phyloP scores from a whole-genome alignment of 2,113 vertebrate genomes.

The Centrocercus urophasianus region DNA sequence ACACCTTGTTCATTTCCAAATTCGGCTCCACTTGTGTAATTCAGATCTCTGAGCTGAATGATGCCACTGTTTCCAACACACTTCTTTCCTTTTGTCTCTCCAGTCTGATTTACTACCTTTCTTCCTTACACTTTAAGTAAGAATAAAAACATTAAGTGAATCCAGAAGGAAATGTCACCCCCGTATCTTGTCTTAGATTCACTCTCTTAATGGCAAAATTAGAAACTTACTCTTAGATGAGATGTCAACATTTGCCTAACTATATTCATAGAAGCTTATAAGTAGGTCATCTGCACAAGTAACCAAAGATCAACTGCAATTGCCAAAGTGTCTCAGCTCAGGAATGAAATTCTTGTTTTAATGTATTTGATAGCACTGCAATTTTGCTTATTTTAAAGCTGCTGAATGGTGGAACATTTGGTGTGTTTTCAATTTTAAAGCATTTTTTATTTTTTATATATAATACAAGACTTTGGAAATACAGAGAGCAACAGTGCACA shows the following conservation, averaged over 20 bases:
- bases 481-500: background rate
- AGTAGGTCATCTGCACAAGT: slow-evolving; percentile 47
- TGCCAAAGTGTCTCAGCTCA: background rate
- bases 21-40: background rate
- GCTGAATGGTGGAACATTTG: background rate
- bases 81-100: slow-evolving; percentile 31
- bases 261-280: slow-evolving; percentile 28
- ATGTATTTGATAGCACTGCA: background rate
- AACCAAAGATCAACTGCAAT: background rate
- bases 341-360: background rate
- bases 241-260: slow-evolving; percentile 33
- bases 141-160: slow-evolving; percentile 1
- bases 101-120: slow-evolving; percentile 11
- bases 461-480: background rate
- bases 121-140: background rate
- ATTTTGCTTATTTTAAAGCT: background rate
- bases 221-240: slow-evolving; percentile 33
- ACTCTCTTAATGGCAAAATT: slow-evolving; percentile 27
- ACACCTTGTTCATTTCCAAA: background rate
- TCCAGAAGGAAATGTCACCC: background rate
- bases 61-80: slow-evolving; percentile 7
- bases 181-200: background rate
- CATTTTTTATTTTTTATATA: background rate
- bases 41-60: background rate
- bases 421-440: background rate